Evolutionary conservation across 1,140 invertebrate genomes (phyloP).

Genomic region (Papilio xuthus): DNA sequence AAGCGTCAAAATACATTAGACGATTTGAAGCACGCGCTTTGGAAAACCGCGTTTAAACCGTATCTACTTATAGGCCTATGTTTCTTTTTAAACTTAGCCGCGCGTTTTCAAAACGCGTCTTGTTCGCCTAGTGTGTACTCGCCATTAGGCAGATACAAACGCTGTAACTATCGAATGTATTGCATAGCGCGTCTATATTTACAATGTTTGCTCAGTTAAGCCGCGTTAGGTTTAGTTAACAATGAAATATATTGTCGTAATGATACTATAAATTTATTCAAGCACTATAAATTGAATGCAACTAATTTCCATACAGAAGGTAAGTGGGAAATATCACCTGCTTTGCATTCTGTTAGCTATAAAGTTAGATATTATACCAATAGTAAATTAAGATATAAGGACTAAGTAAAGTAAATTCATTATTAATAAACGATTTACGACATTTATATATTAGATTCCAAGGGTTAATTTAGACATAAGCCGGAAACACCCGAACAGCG

Average conservation of each 20-base stretch:
- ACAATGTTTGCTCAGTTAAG: constrained; percentile 23
- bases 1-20: background rate
- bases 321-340: constrained; percentile 14
- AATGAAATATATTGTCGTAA: constrained; percentile 18
- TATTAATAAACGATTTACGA: too few relatives aligned
- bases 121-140: background rate
- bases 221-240: constrained; percentile 12
- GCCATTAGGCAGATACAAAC: background rate
- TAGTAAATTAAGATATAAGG: background rate
- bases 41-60: background rate
- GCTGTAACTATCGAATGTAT: constrained; percentile 6
- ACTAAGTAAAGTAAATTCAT: background rate
- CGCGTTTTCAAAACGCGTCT: background rate
- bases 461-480: too few relatives aligned
- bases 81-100: background rate
- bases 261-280: background rate
- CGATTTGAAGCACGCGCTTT: background rate
- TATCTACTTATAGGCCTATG: background rate
- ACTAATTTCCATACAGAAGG: constrained; percentile 18
- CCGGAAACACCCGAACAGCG: too few relatives aligned
- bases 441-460: too few relatives aligned
- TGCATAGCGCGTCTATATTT: background rate
- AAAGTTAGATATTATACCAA: background rate
- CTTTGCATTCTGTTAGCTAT: background rate
- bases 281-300: background rate